Percentiles rank a stretch among this genome's conserved stretches.
These are phyloP conservation scores for Heliconius cydno DNA, from an alignment of 2,888 invertebrate genomes.

Conservation along the genomic window DNA sequence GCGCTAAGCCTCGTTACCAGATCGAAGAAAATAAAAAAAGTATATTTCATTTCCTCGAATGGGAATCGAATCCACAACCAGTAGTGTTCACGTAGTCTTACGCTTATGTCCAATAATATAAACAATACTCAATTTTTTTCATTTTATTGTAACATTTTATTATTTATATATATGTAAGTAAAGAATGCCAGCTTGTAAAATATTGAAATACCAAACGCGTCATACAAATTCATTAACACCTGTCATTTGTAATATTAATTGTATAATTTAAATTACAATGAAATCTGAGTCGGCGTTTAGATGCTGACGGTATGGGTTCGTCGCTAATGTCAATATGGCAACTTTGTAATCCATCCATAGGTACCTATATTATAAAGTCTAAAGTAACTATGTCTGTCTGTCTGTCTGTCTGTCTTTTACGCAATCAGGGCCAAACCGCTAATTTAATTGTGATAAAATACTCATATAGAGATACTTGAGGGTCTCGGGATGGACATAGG, in stretches of 20 bases:
- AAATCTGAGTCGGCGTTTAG: slow-evolving; percentile 36
- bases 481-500: too few relatives aligned
- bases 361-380: too few relatives aligned
- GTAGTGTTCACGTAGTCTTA: not conserved
- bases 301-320: slow-evolving; percentile 46
- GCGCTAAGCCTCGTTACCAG: too few relatives aligned
- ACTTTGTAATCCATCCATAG: slow-evolving; percentile 48
- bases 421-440: too few relatives aligned
- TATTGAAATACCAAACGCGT: not conserved
- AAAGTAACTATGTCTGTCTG: too few relatives aligned
- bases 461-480: too few relatives aligned
- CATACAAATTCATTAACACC: slow-evolving; percentile 42
- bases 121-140: not conserved
- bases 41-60: not conserved
- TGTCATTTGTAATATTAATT: slow-evolving; percentile 30
- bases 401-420: too few relatives aligned
- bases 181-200: slow-evolving; percentile 23
- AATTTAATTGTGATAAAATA: too few relatives aligned
- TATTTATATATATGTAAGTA: not conserved
- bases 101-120: not conserved
- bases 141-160: not conserved
- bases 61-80: not conserved
- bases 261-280: slow-evolving; percentile 30
- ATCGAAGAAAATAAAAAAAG: not conserved
- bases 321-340: slow-evolving; percentile 46